phyloP scores from a whole-genome alignment of 2,888 invertebrate species.

The Lithodes maja region DNA sequence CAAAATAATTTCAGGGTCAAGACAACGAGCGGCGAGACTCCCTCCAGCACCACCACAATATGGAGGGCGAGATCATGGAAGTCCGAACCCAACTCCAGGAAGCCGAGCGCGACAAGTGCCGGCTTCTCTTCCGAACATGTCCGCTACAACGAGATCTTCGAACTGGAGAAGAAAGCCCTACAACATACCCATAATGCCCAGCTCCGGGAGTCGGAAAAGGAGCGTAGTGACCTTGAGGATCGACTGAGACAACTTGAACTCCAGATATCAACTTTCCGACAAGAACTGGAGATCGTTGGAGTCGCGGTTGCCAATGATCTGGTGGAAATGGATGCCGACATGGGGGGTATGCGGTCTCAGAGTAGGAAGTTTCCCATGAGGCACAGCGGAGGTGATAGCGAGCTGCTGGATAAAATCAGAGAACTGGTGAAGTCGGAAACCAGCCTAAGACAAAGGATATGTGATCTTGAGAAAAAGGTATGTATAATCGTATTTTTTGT shows the following conservation, averaged over 20 bases:
- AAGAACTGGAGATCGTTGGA: conserved; percentile 61
- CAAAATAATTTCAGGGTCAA: conserved; percentile 42
- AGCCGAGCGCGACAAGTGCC: conserved; percentile 56
- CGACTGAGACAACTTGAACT: conserved; percentile 51
- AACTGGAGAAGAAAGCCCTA: conserved; percentile 58
- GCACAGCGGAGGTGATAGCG: neutral
- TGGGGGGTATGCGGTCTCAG: conserved; percentile 27
- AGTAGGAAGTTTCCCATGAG: conserved; percentile 16
- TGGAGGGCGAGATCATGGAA: conserved; percentile 55
- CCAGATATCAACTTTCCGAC: conserved; percentile 58
- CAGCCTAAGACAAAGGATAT: conserved; percentile 53
- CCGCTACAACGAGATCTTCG: conserved; percentile 58
- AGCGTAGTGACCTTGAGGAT: conserved; percentile 44
- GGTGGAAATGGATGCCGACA: conserved; percentile 49
- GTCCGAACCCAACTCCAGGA: conserved; percentile 49
- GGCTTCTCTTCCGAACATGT: conserved; percentile 54
- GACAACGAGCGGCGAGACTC: conserved; percentile 61
- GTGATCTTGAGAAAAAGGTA: conserved; percentile 70
- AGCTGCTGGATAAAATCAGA: conserved; percentile 60
- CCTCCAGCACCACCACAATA: conserved; percentile 42
- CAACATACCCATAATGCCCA: conserved; percentile 45
- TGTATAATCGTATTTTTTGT: neutral
- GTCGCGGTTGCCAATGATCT: conserved; percentile 48
- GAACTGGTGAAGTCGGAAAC: conserved; percentile 65
- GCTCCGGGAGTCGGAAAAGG: conserved; percentile 46